Conservation (phyloP, 2,888 invertebrate genomes). For the Leucophenga montana region DNA sequence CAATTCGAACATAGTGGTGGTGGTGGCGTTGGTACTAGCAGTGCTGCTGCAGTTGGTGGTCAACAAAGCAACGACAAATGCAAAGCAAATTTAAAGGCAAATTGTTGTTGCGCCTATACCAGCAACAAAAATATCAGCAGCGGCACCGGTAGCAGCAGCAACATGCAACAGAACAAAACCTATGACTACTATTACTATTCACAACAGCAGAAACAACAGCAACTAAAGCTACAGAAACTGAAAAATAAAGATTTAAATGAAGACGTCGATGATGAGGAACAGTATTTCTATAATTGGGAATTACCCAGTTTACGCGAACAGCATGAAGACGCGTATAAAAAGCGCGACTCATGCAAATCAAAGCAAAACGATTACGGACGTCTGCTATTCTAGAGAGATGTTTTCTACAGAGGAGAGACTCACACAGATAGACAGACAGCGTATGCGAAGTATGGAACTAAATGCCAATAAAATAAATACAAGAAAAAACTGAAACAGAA, state of each 20-base stretch:
- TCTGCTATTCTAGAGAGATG: constrained; percentile 48
- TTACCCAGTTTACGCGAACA: constrained; percentile 55
- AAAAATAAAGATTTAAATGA: constrained; percentile 14
- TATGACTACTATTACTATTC: constrained; percentile 24
- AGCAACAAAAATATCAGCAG: constrained; percentile 49
- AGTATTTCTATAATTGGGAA: constrained; percentile 60
- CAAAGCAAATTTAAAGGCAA: constrained; percentile 42
- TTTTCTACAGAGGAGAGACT: too few relatives aligned
- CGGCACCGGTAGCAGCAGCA: constrained; percentile 52
- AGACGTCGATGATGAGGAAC: constrained; percentile 22
- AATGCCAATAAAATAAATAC: background rate
- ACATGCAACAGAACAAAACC: constrained; percentile 27
- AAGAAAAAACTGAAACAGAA: constrained; percentile 18
- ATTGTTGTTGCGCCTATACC: constrained; percentile 46
- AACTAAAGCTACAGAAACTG: constrained; percentile 28
- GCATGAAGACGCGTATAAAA: constrained; percentile 41
- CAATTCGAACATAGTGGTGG: constrained; percentile 48
- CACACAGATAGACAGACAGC: too few relatives aligned
- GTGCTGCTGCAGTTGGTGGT: background rate
- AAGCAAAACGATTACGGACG: constrained; percentile 67
- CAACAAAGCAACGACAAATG: constrained; percentile 39
- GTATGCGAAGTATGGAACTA: background rate
- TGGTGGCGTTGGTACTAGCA: background rate
- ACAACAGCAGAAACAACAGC: constrained; percentile 28
- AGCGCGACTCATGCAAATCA: constrained; percentile 47